Evolutionary conservation across 2,888 invertebrate genomes (phyloP), one percentile per base, ranked within the genome.

Genomic region (Rhamnusium bicolor): DNA sequence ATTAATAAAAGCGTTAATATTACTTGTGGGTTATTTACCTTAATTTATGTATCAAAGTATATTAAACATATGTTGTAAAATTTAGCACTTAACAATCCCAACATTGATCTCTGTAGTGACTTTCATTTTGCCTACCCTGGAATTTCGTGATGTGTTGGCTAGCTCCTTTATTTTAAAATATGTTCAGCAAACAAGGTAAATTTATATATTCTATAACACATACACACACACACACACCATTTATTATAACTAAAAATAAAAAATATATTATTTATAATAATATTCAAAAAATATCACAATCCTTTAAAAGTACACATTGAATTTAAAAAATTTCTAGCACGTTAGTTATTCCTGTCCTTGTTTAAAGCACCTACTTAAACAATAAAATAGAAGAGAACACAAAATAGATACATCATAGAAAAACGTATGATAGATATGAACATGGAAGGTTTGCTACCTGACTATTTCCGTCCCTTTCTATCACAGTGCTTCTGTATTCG

Each of bases 41-140:
- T 63, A 63, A 21, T 47, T 49, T 63, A 63, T 47, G 32, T 73
- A 51, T 61, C 53, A 40, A 21, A 3, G 4, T 32, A 40, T 40
- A 12, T 40, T n/a, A 66, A 78, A 78, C 78, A 79, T 79, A 79
- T 79, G 78, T 71, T 79, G 69, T 70, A 62, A 72, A 65, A 71
- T 69, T 75, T 66, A 77, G 65, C 72, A 76, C 68, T 56, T 62
- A 74, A 40, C 40, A 40, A 32, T 32, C 32, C 32, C 32, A 32
- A 61, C 74, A 79, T 77, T 75, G 76, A 77, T 74, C 74, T 75
- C 65, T 46, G 56, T 53, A 70, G 54, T 67, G 72, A 76, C 76
- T 76, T 74, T 79, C 77, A 79, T 77, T 67, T 72, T 77, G 60
- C n/a, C 68, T 54, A 65, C 54, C 60, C 61, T 54, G 24, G 49